phyloP scores from a whole-genome alignment of 2,888 invertebrate genomes.

The Exephanes ischioxanthus region DNA sequence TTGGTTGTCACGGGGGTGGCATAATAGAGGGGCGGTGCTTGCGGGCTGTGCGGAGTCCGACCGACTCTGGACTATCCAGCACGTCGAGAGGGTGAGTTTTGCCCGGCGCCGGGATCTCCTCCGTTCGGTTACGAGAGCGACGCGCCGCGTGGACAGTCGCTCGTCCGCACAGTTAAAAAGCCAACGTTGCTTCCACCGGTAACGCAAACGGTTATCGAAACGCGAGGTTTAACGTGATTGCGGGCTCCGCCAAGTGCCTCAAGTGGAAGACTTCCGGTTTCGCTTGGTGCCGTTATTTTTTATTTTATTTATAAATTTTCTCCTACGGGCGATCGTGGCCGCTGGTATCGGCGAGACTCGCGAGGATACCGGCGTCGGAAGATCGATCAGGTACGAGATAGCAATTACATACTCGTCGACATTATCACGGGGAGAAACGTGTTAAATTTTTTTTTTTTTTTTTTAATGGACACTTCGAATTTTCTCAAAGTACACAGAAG shows the following conservation, averaged over 20 bases:
- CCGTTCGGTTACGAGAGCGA: constrained; percentile 59
- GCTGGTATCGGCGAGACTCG: neutral
- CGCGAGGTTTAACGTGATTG: constrained; percentile 26
- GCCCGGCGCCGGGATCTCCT: constrained; percentile 56
- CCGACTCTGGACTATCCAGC: constrained; percentile 52
- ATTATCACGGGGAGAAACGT: neutral
- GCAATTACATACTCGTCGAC: neutral
- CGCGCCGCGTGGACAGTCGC: constrained; percentile 69
- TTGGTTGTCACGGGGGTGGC: constrained; percentile 74
- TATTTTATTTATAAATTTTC: neutral
- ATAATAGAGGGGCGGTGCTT: constrained; percentile 80
- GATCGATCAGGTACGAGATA: constrained; percentile 41
- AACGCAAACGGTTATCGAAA: constrained; percentile 4
- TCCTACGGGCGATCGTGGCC: neutral
- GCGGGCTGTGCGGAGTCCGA: constrained; percentile 57
- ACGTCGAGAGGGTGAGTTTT: constrained; percentile 63
- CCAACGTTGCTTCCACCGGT: neutral
- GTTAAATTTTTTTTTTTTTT: too few species aligned
- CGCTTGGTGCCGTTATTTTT: constrained; percentile 21
- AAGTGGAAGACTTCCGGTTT: constrained; percentile 42
- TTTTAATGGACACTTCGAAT: neutral
- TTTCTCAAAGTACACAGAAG: neutral
- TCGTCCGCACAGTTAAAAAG: constrained; percentile 67
- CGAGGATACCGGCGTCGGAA: constrained; percentile 38
- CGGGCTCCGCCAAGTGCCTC: neutral